Base-by-base conservation (phyloP, 2,888 invertebrate species). In the Drosophila borealis region DNA sequence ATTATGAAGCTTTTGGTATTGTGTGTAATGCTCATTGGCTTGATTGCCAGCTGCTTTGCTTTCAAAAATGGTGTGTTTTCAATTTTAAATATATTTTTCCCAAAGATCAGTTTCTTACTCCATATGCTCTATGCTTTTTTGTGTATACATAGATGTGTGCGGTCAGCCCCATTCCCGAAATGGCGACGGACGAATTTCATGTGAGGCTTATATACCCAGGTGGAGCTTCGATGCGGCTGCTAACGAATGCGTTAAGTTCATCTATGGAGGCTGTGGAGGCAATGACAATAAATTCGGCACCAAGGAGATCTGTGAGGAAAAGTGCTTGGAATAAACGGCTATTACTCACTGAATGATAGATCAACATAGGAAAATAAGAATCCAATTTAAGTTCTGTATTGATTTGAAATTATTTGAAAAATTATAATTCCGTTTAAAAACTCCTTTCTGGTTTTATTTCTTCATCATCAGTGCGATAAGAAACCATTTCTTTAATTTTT, bases 211-310 rank as follows among this genome's bases (percentile, higher is more conserved):
- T 14, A 57, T 76, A 0, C 76, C 70, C 46, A 73, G 60, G 0
- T 88, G 85, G 85, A 65, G 59, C 3, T 90, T 59, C 19, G 49
- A 83, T 61, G 25, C 68, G 0, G 29, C 0, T 4, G 10, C 36
- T 3, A 69, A 70, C 0, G 54, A 87, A 41, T 90, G 89, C 33
- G 19, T 81, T 0, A 0, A 55, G 6, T 89, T 89, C 48, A 53
- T 74, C 8, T 90, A 71, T 66, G 89, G 88, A 10, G 84, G 82
- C 37, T 85, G 88, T 21, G 73, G 73, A 1, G 89, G 89, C 14
- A 90, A 89, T 53, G 45, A 2, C 0, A 89, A 90, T 70, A 80
- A 83, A 2, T 90, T 90, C 33, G 4, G 0, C 1, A 49, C 68
- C 0, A 53, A 67, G 29, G 29, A 69, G 4, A n/a, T 17, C 9